A percentile compares a stretch with the other conserved stretches of the same genome.
Conservation (phyloP, 2,888 invertebrate genomes). For the Pristionchus japonicus region DNA sequence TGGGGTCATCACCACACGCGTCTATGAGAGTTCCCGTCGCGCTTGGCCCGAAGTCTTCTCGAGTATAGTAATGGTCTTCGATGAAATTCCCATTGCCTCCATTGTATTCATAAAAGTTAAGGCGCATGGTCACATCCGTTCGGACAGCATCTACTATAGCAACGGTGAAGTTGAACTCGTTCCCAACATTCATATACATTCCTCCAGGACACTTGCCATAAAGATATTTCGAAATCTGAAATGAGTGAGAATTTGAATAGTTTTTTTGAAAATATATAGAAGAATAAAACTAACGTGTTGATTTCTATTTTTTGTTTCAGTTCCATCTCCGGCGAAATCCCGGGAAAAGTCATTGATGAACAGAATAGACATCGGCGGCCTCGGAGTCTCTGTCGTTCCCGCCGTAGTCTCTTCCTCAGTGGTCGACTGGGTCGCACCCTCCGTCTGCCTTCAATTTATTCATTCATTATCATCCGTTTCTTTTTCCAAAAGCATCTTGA, state of each 20-base stretch:
- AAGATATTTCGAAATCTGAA: not conserved
- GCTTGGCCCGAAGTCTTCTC: no score
- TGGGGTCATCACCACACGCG: not conserved
- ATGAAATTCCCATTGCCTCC: not conserved
- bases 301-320: not conserved
- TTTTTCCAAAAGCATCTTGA: no score
- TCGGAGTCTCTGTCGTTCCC: not conserved
- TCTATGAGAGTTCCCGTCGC: no score
- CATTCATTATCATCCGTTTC: no score
- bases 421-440: not conserved
- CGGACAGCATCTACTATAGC: not conserved
- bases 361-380: not conserved
- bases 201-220: not conserved
- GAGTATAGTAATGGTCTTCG: not conserved
- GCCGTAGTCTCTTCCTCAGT: not conserved
- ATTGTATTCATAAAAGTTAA: not conserved
- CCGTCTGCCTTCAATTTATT: no score
- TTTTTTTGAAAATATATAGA: not conserved
- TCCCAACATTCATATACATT: not conserved
- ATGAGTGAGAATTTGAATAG: not conserved
- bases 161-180: conserved; percentile 2
- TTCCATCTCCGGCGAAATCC: not conserved
- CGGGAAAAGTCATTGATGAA: not conserved
- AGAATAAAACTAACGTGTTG: not conserved
- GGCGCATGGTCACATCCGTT: not conserved